These are phyloP conservation scores for Thermophis baileyi DNA, from an alignment of 2,113 vertebrate genomes.

Conservation along the genomic window DNA sequence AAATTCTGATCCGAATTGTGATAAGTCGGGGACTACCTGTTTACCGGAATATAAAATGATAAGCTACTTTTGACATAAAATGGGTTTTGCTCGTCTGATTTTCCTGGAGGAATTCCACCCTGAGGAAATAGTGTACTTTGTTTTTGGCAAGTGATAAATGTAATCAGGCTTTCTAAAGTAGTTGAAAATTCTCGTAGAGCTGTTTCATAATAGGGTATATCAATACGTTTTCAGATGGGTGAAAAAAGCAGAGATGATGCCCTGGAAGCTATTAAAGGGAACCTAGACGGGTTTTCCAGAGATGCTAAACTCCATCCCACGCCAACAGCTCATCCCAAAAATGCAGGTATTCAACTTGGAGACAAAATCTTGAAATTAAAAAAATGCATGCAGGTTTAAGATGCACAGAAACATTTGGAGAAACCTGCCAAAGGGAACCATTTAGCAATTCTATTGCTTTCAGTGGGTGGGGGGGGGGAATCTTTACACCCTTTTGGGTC, in stretches of 20 bases:
- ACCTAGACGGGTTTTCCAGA: constrained; percentile 96
- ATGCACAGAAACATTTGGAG: neutral
- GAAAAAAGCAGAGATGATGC: constrained; percentile 97
- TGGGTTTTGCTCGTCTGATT: neutral
- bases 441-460: neutral
- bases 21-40: neutral
- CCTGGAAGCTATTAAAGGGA: constrained; percentile 97
- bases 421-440: neutral
- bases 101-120: neutral
- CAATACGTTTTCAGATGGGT: constrained; percentile 74
- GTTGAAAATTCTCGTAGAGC: neutral
- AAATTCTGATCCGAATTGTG: neutral
- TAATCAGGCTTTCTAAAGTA: neutral
- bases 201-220: constrained; percentile 21
- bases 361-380: neutral
- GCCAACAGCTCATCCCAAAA: constrained; percentile 87
- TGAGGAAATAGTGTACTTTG: neutral
- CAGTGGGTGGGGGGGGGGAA: neutral
- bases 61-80: neutral
- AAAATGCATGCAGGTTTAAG: neutral
- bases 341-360: constrained; percentile 79
- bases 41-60: neutral
- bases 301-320: constrained; percentile 97
- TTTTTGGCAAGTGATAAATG: neutral
- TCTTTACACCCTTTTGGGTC: neutral